Base-by-base conservation (phyloP, 2,888 invertebrate genomes). In the Sphinx pinastri region DNA sequence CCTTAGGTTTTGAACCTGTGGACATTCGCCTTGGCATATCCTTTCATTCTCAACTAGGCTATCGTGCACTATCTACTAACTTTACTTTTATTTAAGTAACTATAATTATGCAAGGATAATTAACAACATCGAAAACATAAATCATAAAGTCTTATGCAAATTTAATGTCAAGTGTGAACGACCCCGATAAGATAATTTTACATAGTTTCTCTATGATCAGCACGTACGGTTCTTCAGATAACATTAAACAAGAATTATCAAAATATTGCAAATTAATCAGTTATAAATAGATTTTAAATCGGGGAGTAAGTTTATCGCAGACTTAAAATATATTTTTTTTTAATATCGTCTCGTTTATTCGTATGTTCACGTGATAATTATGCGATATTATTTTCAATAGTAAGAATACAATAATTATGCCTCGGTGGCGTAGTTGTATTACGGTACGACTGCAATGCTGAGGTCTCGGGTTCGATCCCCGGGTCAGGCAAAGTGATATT, bases 111-210 rank as follows among this genome's bases (percentile, higher is more conserved):
- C 12, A n/a, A 54, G 19, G 10, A 8, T 12, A 4, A 51, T 6
- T 13, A 14, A 67, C 16, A 54, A 52, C 14, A 67, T 31, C 11
- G 25, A 25, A 66, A 13, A 54, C 31, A 67, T 31, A 38, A 54
- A 38, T 54, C 5, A 52, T 52, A 54, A 67, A 14, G 78, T 77
- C 72, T 79, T 79, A 83, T 81, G 79, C 82, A 87, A 87, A 84
- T 84, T 90, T 87, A 92, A 91, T 91, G 92, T 92, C 91, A 92
- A 88, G 79, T 78, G 92, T 93, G 85, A 93, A 93, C 80, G 90
- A 89, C 88, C 91, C 84, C 81, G 88, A 86, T 89, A 90, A 90
- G 90, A 92, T 92, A 89, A 75, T 81, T 82, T 80, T 81, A 85
- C 78, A 81, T 77, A 77, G 77, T 77, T 80, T 78, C 77, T 80